Conservation (phyloP, 2,888 invertebrate genomes). For the Matsumyia berberina region DNA sequence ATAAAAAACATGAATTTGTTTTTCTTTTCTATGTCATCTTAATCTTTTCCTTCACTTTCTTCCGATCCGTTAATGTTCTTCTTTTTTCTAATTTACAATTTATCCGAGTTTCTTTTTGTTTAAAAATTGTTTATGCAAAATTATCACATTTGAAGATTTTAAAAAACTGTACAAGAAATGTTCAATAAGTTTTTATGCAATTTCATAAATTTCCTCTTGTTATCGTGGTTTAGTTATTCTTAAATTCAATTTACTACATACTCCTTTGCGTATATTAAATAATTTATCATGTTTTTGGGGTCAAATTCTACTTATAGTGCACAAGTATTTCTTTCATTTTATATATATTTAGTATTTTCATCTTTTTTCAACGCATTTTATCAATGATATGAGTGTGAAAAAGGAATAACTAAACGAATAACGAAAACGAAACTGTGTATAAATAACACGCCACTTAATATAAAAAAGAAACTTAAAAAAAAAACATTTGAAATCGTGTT, state of each 20-base stretch:
- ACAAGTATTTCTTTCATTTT: constrained; percentile 53
- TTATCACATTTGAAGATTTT: constrained; percentile 71
- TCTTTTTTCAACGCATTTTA: constrained; percentile 38
- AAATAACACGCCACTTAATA: constrained; percentile 70
- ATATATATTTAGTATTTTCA: constrained; percentile 13
- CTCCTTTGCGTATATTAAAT: constrained; percentile 30
- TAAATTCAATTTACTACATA: constrained; percentile 28
- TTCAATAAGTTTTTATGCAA: constrained; percentile 34
- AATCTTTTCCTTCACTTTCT: constrained; percentile 15
- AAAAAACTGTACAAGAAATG: constrained; percentile 72
- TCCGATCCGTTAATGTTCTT: constrained; percentile 17
- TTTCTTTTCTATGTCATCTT: not conserved
- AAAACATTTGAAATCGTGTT: constrained; percentile 49
- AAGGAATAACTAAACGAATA: constrained; percentile 50
- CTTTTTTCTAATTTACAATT: constrained; percentile 34
- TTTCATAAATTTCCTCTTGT: constrained; percentile 24
- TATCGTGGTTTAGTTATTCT: constrained; percentile 19
- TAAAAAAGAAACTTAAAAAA: constrained; percentile 50
- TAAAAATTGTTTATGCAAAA: constrained; percentile 71
- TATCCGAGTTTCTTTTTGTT: constrained; percentile 19
- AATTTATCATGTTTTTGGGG: constrained; percentile 45
- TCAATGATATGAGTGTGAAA: constrained; percentile 57
- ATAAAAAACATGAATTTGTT: constrained; percentile 19
- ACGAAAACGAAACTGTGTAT: constrained; percentile 53
- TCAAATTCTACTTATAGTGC: constrained; percentile 66